These are phyloP conservation scores for Microtus pennsylvanicus DNA, from an alignment of 2,113 vertebrate genomes.

Conservation along the genomic window DNA sequence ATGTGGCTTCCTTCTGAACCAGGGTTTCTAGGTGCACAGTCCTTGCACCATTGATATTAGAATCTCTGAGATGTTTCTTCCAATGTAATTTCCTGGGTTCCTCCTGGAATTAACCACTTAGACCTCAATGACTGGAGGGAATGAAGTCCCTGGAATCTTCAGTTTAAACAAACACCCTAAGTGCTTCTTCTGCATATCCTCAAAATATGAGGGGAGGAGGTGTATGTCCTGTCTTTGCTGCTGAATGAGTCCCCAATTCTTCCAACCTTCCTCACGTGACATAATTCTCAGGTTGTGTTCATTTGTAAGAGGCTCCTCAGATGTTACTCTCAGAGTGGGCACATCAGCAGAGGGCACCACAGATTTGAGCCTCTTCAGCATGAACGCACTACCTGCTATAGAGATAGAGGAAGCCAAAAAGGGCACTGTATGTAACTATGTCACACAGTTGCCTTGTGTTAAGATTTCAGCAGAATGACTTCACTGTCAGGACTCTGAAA, in stretches of 20 bases:
- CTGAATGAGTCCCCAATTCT: not conserved
- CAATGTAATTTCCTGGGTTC: conserved; percentile 42
- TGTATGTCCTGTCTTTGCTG: not conserved
- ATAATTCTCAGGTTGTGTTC: not conserved
- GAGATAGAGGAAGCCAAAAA: not conserved
- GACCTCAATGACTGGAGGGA: not conserved
- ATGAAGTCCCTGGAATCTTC: not conserved
- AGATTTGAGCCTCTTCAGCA: not conserved
- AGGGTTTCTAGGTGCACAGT: not conserved
- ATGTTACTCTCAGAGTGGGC: not conserved
- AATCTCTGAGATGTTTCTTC: conserved; percentile 23
- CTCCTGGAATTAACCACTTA: conserved; percentile 56
- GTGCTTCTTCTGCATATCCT: not conserved
- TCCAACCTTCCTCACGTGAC: not conserved
- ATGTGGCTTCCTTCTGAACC: conserved; percentile 2
- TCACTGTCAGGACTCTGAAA: not conserved
- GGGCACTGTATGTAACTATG: not conserved
- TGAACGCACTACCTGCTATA: not conserved
- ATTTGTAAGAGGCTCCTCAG: not conserved
- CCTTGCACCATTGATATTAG: not conserved
- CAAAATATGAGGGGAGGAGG: not conserved
- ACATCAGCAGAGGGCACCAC: not conserved
- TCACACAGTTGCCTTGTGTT: not conserved
- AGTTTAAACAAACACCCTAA: conserved; percentile 32
- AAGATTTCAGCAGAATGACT: conserved; percentile 24